Evolutionary conservation across 2,113 vertebrate species (phyloP).

Genomic region (Apeltes quadracus): DNA sequence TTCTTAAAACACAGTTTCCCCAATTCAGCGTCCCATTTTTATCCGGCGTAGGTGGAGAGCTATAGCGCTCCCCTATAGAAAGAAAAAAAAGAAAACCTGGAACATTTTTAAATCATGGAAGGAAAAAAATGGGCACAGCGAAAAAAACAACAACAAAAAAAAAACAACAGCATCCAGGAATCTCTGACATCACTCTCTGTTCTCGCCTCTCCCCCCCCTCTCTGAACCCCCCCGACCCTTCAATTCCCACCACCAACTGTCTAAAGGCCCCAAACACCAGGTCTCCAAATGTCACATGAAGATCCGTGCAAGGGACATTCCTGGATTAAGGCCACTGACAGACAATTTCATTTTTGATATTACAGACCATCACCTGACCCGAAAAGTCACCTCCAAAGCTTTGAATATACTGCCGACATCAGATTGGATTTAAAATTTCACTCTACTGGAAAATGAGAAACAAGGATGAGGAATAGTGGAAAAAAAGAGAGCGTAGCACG

Average conservation of each 20-base stretch:
- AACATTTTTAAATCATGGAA: conserved; percentile 34
- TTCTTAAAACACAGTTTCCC: conserved; percentile 55
- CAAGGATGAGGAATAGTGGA: neutral
- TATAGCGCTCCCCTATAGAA: conserved; percentile 14
- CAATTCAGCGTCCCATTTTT: conserved; percentile 66
- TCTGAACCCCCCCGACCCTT: neutral
- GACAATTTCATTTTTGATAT: neutral
- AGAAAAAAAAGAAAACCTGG: conserved; percentile 15
- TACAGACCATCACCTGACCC: neutral
- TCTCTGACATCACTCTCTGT: conserved; percentile 71
- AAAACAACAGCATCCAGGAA: conserved; percentile 52
- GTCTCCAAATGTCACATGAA: neutral
- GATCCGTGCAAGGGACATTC: neutral
- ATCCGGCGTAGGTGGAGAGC: conserved; percentile 38
- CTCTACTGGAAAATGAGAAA: neutral
- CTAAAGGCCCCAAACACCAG: conserved; percentile 16
- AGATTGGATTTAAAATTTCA: neutral
- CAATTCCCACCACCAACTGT: conserved; percentile 18
- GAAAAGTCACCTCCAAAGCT: neutral
- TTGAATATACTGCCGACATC: neutral
- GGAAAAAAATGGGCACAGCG: conserved; percentile 31
- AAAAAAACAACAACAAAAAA: conserved; percentile 60
- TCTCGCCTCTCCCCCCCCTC: neutral
- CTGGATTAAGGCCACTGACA: neutral
- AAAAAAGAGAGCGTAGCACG: neutral